Conservation (phyloP, 1,140 invertebrate species). For the Sarcophaga peregrina region DNA sequence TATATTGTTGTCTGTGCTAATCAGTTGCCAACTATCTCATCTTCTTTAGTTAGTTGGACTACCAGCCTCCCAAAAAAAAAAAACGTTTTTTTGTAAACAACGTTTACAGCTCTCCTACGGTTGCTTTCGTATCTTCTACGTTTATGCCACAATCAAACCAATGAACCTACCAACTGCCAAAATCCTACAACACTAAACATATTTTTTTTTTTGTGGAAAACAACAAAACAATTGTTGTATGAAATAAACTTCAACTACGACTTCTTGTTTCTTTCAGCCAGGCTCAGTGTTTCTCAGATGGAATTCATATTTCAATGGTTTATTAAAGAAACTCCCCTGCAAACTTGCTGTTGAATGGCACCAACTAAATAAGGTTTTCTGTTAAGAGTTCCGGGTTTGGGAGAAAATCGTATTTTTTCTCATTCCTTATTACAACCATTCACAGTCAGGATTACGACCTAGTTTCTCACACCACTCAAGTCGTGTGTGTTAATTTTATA, state of each 20-base stretch:
- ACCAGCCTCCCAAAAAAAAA: background rate
- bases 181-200: conserved; percentile 5
- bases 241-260: background rate
- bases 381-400: too few relatives aligned
- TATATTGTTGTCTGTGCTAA: conserved; percentile 31
- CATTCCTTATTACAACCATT: too few relatives aligned
- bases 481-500: too few relatives aligned
- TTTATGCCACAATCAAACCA: too few relatives aligned
- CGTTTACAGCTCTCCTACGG: too few relatives aligned
- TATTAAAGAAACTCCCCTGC: background rate
- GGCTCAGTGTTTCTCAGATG: too few relatives aligned
- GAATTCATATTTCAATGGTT: background rate
- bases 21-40: conserved; percentile 38
- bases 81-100: background rate
- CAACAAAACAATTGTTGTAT: conserved; percentile 25
- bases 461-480: too few relatives aligned
- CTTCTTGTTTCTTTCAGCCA: background rate
- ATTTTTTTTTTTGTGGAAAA: background rate
- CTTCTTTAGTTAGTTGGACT: conserved; percentile 27
- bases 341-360: background rate
- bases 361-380: background rate
- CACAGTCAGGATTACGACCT: too few relatives aligned
- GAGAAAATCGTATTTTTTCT: too few relatives aligned
- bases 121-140: too few relatives aligned
- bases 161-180: conserved; percentile 20